These are phyloP conservation scores for Ichneumoninae sp. DNA, from an alignment of 2,888 invertebrate species.

Conservation along the genomic window DNA sequence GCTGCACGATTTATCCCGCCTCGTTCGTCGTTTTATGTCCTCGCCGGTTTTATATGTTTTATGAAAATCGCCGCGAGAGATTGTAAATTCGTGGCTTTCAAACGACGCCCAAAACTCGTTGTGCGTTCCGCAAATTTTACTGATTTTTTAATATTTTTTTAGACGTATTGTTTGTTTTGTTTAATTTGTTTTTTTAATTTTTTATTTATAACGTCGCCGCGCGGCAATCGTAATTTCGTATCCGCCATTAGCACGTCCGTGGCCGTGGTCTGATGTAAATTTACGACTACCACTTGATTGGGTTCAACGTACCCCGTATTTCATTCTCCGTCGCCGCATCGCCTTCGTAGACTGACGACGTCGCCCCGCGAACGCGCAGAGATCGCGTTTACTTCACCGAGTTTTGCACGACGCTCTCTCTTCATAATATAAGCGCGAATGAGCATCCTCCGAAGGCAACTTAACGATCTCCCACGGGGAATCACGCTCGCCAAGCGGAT, in stretches of 20 bases:
- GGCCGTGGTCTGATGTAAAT: slow-evolving; percentile 82
- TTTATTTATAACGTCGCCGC: slow-evolving; percentile 21
- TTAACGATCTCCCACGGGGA: slow-evolving; percentile 36
- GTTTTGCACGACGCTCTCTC: slow-evolving; percentile 11
- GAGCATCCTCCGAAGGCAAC: neutral
- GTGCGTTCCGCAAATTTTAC: neutral
- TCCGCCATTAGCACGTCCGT: slow-evolving; percentile 80
- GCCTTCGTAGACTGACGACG: slow-evolving; percentile 29
- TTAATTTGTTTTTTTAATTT: neutral
- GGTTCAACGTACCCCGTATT: slow-evolving; percentile 83
- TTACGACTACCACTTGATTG: slow-evolving; percentile 84
- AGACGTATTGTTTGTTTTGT: neutral
- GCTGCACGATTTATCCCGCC: slow-evolving; percentile 38
- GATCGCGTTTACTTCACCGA: slow-evolving; percentile 12
- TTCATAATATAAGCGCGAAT: slow-evolving; percentile 24
- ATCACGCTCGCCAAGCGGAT: neutral
- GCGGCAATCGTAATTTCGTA: slow-evolving; percentile 77
- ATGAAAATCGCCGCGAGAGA: slow-evolving; percentile 25
- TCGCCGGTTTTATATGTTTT: slow-evolving; percentile 27
- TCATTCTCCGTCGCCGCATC: slow-evolving; percentile 73
- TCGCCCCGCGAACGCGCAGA: slow-evolving; percentile 1
- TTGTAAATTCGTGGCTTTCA: slow-evolving; percentile 6
- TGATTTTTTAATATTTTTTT: neutral
- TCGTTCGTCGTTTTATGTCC: slow-evolving; percentile 32
- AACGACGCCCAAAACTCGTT: slow-evolving; percentile 30